Evolutionary conservation across 2,113 vertebrate genomes (phyloP).

Genomic region (Dicerorhinus sumatrensis): DNA sequence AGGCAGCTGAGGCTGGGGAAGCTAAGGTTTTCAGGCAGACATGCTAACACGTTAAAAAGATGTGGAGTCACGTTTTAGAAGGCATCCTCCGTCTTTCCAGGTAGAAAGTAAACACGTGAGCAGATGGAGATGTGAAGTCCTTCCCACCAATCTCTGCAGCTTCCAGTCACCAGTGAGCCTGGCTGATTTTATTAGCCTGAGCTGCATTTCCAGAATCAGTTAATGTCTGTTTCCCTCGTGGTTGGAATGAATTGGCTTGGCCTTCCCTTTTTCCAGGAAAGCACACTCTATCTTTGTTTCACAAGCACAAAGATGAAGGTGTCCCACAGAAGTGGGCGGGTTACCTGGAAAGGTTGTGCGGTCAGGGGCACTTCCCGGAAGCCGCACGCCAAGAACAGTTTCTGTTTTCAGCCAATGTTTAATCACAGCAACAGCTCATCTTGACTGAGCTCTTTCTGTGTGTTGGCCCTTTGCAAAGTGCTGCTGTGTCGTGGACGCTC

Average conservation of each 20-base stretch:
- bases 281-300: rapidly evolving
- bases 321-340: not conserved
- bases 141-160: not conserved
- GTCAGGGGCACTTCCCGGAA: rapidly evolving
- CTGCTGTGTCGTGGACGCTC: rapidly evolving
- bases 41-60: rapidly evolving
- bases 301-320: no score
- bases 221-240: not conserved
- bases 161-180: not conserved
- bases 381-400: rapidly evolving
- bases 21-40: not conserved
- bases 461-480: rapidly evolving
- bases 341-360: not conserved
- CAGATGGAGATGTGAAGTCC: rapidly evolving
- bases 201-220: not conserved
- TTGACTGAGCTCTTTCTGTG: not conserved
- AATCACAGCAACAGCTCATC: not conserved
- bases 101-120: rapidly evolving
- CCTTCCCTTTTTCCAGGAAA: not conserved
- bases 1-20: not conserved
- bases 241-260: not conserved
- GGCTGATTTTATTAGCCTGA: not conserved
- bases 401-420: not conserved
- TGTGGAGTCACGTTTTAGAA: rapidly evolving
- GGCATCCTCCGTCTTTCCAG: not conserved